A percentile compares a stretch with the other conserved stretches of the same genome.
These are phyloP conservation scores for Calypte anna DNA, from an alignment of 2,113 vertebrate species.

Conservation along the genomic window DNA sequence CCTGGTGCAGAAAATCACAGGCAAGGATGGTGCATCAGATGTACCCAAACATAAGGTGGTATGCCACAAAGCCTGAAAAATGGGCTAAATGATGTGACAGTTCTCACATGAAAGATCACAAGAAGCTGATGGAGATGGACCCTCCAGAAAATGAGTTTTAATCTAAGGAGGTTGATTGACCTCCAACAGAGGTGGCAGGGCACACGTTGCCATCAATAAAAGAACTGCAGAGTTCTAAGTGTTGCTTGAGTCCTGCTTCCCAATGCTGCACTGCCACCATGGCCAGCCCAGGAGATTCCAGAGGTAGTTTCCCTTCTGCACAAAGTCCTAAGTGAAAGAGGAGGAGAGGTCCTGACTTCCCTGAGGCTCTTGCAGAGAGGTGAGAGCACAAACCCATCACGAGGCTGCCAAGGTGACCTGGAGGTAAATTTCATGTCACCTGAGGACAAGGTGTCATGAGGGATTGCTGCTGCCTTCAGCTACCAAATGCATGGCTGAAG, in stretches of 20 bases:
- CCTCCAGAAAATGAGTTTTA: neutral
- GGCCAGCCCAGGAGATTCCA: neutral
- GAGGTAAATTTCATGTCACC: neutral
- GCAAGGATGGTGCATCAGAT: neutral
- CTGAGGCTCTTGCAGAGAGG: fast-evolving
- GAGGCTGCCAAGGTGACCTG: neutral
- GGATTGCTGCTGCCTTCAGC: neutral
- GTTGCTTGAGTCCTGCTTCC: neutral
- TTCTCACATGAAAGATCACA: neutral
- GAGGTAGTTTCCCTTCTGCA: neutral
- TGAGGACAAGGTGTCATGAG: neutral
- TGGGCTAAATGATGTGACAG: neutral
- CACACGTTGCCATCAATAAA: neutral
- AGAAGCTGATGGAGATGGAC: fast-evolving
- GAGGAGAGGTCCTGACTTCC: neutral
- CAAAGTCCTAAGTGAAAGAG: neutral
- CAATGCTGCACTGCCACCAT: neutral
- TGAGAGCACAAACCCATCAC: neutral
- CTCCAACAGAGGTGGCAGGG: neutral
- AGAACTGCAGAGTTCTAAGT: neutral
- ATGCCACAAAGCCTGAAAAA: neutral
- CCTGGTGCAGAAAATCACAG: neutral
- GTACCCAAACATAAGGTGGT: neutral
- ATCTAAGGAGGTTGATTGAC: neutral
- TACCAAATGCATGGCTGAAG: neutral